phyloP scores from a whole-genome alignment of 2,113 vertebrate genomes.

The Phalacrocorax carbo region DNA sequence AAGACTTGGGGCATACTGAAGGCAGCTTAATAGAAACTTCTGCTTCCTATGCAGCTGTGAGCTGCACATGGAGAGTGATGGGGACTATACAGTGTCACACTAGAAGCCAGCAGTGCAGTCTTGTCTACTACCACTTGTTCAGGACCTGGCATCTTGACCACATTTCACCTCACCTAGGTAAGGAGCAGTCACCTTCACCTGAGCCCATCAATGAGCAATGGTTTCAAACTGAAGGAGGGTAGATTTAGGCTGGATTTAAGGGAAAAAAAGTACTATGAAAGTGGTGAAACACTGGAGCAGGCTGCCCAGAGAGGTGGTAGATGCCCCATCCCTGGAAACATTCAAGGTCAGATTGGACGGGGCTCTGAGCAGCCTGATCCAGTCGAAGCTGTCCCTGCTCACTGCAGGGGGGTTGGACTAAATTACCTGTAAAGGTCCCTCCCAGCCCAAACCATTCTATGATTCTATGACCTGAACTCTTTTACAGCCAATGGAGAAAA shows the following conservation, averaged over 20 bases:
- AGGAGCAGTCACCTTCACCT: background rate
- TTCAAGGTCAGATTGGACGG: no score
- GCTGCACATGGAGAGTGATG: background rate
- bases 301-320: no score
- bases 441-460: no score
- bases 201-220: background rate
- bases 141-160: background rate
- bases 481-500: background rate
- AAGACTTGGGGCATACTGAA: background rate
- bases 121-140: background rate
- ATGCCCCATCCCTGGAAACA: no score
- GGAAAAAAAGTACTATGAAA: no score
- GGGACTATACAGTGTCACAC: accelerated
- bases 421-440: no score
- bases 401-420: no score
- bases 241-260: no score
- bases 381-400: no score
- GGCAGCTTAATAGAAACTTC: background rate
- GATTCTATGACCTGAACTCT: background rate
- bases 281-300: no score
- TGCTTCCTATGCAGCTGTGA: background rate
- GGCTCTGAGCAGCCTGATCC: no score
- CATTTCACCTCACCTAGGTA: background rate
- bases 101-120: background rate
- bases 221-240: no score